A percentile compares a stretch with the other conserved stretches of the same genome.
Conservation (phyloP, 2,888 invertebrate species). For the Cephus nigrinus region DNA sequence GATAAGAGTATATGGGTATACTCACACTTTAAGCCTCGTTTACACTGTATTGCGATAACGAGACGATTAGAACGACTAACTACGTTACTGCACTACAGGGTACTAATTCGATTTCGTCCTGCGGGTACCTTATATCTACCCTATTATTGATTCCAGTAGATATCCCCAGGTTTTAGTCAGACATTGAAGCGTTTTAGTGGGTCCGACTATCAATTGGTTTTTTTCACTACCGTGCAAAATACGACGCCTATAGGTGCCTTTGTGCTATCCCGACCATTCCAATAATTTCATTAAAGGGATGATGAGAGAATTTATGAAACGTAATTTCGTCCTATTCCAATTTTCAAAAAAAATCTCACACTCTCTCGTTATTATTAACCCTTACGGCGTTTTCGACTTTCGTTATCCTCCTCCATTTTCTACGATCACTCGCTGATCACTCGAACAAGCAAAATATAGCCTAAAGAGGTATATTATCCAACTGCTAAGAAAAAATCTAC, state of each 20-base stretch:
- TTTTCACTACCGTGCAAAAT: not conserved
- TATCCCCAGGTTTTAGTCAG: not conserved
- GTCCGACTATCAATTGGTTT: not conserved
- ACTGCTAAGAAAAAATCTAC: too few relatives aligned
- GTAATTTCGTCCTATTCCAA: too few relatives aligned
- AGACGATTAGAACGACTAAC: not conserved
- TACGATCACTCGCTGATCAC: too few relatives aligned
- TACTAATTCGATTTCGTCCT: not conserved
- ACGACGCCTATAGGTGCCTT: not conserved
- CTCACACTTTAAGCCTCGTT: not conserved
- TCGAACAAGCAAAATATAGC: too few relatives aligned
- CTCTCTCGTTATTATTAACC: too few relatives aligned
- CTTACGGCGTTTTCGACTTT: too few relatives aligned
- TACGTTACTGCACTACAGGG: not conserved
- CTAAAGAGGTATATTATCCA: too few relatives aligned
- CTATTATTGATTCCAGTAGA: not conserved
- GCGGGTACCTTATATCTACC: not conserved
- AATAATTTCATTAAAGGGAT: too few relatives aligned
- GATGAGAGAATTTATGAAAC: too few relatives aligned
- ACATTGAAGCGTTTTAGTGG: not conserved
- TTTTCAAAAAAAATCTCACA: too few relatives aligned
- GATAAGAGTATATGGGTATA: too few relatives aligned
- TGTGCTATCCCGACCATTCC: not conserved
- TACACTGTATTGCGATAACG: not conserved
- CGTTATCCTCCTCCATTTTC: too few relatives aligned